Evolutionary conservation across 2,113 vertebrate genomes (phyloP), one percentile per base, ranked within the genome.

Genomic region (Gobius niger): DNA sequence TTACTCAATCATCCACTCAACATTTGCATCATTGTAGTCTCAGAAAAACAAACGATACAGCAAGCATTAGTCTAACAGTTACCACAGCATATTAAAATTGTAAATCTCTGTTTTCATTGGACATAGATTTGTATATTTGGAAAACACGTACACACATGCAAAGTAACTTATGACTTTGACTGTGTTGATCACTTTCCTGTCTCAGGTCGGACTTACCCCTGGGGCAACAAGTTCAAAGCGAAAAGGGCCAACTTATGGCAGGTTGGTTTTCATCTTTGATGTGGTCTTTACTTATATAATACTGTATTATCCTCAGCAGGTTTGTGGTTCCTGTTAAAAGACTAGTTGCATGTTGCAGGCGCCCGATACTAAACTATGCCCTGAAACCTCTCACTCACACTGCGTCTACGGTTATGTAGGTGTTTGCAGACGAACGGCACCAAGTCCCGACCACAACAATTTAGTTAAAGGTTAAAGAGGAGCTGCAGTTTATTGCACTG

Each of bases 171-270:
- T 34, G 24, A 34, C 24, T 34, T 34, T 34, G n/a, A n/a, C n/a
- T 34, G 10, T 52, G 16, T 52, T 16, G n/a, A 8, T 16, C 13
- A 24, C 6, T 72, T 6, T 51, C 59, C 15, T 73, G 59, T 52
- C 63, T 49, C 89, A 99, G 98, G 93, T 78, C 94, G 95, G 78
- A 70, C 79, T 6, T 99, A 96, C 87, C 97, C 98, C 0, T 99
- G 98, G 97, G 97, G 98, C 52, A 96, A 96, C 89, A 94, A 90
- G 75, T 99, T 98, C 83, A 93, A 95, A 86, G 72, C 70, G n/a
- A 96, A 96, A 83, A 94, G 95, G 64, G 93, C 90, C 73, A 99
- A 99, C 81, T 90, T 99, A 51, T 99, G 97, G 97, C 97, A 99
- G 96, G 96, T 98, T 15, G 82, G 91, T 12, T 12, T 12, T 2